Evolutionary conservation across 1,140 invertebrate genomes (phyloP).

Genomic region (Oncopeltus fasciatus): DNA sequence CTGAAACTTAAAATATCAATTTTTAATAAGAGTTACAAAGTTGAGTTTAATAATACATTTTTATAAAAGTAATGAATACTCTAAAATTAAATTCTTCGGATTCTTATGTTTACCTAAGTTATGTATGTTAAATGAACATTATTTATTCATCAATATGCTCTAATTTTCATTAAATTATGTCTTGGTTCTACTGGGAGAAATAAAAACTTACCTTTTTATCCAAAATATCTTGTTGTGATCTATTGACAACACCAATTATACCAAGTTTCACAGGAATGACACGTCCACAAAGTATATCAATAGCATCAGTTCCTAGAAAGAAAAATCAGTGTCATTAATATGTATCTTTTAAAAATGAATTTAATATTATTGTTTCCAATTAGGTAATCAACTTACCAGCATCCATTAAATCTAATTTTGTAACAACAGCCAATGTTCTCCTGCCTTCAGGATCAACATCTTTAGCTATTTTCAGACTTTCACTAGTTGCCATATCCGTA

Average conservation of each 20-base stretch:
- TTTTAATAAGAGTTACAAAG: too few relatives aligned
- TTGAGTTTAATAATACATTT: too few relatives aligned
- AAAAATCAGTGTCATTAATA: neutral
- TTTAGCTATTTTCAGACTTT: constrained; percentile 85
- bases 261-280: constrained; percentile 97
- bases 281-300: constrained; percentile 92
- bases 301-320: constrained; percentile 83
- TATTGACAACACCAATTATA: constrained; percentile 95
- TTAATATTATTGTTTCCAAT: neutral
- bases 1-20: too few relatives aligned
- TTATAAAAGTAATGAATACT: too few relatives aligned
- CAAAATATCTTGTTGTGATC: constrained; percentile 95
- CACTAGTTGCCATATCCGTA: constrained; percentile 93
- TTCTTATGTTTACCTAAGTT: too few relatives aligned
- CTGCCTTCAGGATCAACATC: constrained; percentile 91
- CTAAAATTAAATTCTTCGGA: too few relatives aligned
- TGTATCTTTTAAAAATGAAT: too few relatives aligned
- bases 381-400: constrained; percentile 42
- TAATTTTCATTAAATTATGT: too few relatives aligned
- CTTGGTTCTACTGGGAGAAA: too few relatives aligned
- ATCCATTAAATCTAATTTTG: constrained; percentile 99
- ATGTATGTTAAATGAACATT: too few relatives aligned
- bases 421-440: constrained; percentile 91
- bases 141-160: too few relatives aligned
- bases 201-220: constrained; percentile 69